These are phyloP conservation scores for Chromoteleia sp. DNA, from an alignment of 2,888 invertebrate genomes.

Conservation along the genomic window DNA sequence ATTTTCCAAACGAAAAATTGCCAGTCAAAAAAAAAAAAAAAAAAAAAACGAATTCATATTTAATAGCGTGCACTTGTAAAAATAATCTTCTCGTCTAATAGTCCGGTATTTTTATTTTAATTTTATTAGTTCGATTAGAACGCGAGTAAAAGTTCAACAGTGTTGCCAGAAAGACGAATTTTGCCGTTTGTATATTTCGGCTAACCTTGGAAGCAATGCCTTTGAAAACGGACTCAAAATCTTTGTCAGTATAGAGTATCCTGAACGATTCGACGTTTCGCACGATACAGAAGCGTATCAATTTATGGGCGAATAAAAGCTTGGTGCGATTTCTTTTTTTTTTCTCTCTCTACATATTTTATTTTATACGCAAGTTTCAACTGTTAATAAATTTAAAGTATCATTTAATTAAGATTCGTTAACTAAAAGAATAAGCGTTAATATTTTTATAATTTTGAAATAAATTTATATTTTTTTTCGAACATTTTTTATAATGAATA, in stretches of 20 bases:
- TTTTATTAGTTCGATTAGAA: constrained; percentile 62
- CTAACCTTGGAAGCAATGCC: constrained; percentile 67
- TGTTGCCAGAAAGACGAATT: constrained; percentile 66
- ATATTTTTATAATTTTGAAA: no score
- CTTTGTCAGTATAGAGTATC: constrained; percentile 66
- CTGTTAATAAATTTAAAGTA: neutral
- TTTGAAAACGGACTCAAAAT: constrained; percentile 68
- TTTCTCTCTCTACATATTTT: neutral
- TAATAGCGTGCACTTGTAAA: no score
- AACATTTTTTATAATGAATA: no score
- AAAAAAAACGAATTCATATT: neutral
- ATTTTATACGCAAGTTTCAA: neutral
- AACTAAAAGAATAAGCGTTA: no score
- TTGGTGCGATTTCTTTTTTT: neutral
- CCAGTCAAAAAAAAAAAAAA: no score
- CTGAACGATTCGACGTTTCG: constrained; percentile 63
- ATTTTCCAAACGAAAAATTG: no score
- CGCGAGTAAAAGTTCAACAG: constrained; percentile 56
- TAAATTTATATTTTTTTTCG: no score
- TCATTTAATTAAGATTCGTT: no score
- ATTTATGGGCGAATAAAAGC: constrained; percentile 31
- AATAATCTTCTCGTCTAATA: no score
- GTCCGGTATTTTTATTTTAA: constrained; percentile 42
- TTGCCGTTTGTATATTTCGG: constrained; percentile 66
- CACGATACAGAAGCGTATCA: constrained; percentile 55